Evolutionary conservation across 2,888 invertebrate genomes (phyloP).

Genomic region (Ornithoptera alexandrae): DNA sequence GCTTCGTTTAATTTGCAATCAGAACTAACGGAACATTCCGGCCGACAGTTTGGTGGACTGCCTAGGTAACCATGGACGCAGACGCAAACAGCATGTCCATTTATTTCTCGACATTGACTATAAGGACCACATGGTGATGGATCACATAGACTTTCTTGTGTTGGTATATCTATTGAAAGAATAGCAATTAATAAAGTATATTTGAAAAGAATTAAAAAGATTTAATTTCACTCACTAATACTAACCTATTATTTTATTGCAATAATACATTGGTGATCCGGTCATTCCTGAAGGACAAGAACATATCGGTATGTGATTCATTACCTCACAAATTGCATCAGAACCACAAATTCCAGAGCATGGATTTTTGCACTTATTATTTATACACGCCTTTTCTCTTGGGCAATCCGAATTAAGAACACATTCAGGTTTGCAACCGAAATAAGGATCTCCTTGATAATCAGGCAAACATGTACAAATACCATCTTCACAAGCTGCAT

Average conservation of each 20-base stretch:
- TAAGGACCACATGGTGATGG: slow-evolving; percentile 84
- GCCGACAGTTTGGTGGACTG: slow-evolving; percentile 86
- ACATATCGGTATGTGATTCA: slow-evolving; percentile 85
- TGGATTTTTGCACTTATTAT: slow-evolving; percentile 86
- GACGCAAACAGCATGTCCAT: slow-evolving; percentile 85
- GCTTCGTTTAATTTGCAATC: slow-evolving; percentile 85
- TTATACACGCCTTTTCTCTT: slow-evolving; percentile 84
- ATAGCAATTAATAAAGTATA: not conserved
- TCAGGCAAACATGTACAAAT: slow-evolving; percentile 85
- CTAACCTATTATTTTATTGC: slow-evolving; percentile 65
- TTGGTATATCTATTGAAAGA: slow-evolving; percentile 44
- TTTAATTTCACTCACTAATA: slow-evolving; percentile 3
- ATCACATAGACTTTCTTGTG: slow-evolving; percentile 55
- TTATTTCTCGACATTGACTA: slow-evolving; percentile 84
- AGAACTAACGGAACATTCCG: slow-evolving; percentile 88
- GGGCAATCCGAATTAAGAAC: slow-evolving; percentile 87
- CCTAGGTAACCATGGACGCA: slow-evolving; percentile 85
- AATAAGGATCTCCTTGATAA: slow-evolving; percentile 87
- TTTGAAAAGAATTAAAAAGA: not conserved
- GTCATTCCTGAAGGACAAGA: slow-evolving; percentile 83
- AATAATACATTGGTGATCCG: slow-evolving; percentile 83
- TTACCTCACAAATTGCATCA: slow-evolving; percentile 79
- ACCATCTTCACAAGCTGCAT: slow-evolving; percentile 83
- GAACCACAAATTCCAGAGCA: slow-evolving; percentile 85
- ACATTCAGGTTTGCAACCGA: slow-evolving; percentile 89